A percentile compares a stretch with the other conserved stretches of the same genome.
Evolutionary conservation across 2,888 invertebrate genomes (phyloP).

Genomic region (Agrotis puta): DNA sequence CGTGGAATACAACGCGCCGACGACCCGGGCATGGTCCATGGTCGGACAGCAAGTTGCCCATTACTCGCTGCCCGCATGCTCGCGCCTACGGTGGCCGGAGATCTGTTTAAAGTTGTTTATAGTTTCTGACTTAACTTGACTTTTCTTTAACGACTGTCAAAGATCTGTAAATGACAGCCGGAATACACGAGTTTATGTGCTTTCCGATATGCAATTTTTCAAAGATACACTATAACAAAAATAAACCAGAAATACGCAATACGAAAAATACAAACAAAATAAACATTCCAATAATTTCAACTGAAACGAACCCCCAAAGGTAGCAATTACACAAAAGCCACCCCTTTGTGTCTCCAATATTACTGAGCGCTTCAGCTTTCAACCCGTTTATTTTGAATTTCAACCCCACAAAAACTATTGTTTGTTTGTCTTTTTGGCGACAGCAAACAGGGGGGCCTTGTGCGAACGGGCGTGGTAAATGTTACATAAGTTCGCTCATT

Average conservation of each 20-base stretch:
- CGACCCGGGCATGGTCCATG: too few species aligned
- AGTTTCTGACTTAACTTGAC: too few species aligned
- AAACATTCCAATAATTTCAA: conserved; percentile 24
- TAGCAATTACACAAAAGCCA: conserved; percentile 32
- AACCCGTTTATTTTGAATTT: conserved; percentile 56
- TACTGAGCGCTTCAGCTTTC: conserved; percentile 50
- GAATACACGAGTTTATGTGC: too few species aligned
- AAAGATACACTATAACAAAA: not conserved
- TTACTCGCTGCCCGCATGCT: too few species aligned
- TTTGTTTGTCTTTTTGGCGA: conserved; percentile 20
- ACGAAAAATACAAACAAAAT: conserved; percentile 6
- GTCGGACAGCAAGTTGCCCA: too few species aligned
- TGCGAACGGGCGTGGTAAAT: not conserved
- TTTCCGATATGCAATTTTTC: not conserved
- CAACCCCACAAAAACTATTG: conserved; percentile 33
- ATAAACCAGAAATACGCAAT: not conserved
- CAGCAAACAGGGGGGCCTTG: not conserved
- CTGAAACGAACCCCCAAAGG: conserved; percentile 32
- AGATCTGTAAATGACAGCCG: too few species aligned
- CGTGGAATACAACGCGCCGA: too few species aligned
- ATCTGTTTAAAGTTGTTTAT: too few species aligned
- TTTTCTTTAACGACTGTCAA: too few species aligned
- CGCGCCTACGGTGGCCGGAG: too few species aligned
- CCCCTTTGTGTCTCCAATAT: conserved; percentile 52
- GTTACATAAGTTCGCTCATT: not conserved